Evolutionary conservation across 2,888 invertebrate genomes (phyloP).

Genomic region (Campoletis raptor): DNA sequence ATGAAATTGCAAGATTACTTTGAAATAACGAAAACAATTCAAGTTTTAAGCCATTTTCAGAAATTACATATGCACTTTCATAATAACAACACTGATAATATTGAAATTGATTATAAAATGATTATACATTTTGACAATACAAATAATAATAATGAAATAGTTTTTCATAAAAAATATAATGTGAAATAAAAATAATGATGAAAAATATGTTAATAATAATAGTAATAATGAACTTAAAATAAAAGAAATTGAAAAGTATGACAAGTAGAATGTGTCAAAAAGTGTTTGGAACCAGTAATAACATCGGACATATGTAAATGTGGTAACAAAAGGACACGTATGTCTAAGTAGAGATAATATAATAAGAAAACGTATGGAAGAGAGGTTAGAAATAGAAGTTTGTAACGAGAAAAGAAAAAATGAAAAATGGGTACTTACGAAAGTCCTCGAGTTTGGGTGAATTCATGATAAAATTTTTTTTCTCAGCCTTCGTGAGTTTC

Average conservation of each 20-base stretch:
- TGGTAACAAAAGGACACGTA: neutral
- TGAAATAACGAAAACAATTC: neutral
- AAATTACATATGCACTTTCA: no score
- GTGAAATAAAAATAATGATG: neutral
- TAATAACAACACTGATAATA: no score
- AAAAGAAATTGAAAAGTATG: neutral
- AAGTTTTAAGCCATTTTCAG: no score
- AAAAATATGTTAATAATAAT: neutral
- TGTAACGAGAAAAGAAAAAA: neutral
- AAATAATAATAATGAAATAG: neutral
- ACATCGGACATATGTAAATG: neutral
- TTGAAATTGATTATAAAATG: neutral
- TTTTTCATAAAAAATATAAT: neutral
- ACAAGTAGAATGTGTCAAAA: neutral
- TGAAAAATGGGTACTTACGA: conserved; percentile 86
- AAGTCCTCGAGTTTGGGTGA: conserved; percentile 91
- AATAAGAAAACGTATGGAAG: conserved; percentile 10
- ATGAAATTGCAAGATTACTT: neutral
- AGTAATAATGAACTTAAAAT: neutral
- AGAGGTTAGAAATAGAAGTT: conserved; percentile 17
- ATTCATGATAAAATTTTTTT: conserved; percentile 88
- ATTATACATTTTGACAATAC: neutral
- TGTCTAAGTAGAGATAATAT: neutral
- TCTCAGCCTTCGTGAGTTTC: conserved; percentile 87
- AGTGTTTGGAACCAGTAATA: neutral